These are phyloP conservation scores for Lophotriccus pileatus DNA, from an alignment of 2,797 vertebrate species.

Conservation along the genomic window DNA sequence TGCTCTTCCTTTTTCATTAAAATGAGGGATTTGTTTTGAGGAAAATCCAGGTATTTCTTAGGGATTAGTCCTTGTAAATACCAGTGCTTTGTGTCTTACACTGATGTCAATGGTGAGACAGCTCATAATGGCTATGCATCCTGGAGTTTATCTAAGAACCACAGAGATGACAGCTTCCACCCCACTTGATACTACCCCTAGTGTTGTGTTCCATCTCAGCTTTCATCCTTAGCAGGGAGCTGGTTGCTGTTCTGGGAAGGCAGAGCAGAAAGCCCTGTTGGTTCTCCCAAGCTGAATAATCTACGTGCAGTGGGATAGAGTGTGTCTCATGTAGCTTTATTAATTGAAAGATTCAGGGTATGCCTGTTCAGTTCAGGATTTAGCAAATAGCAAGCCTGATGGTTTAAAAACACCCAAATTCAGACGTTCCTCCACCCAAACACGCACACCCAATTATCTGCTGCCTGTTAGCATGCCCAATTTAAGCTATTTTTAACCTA, in stretches of 20 bases:
- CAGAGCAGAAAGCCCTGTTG: background rate
- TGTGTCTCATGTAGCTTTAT: background rate
- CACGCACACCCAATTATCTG: background rate
- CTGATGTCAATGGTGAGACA: background rate
- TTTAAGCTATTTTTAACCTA: background rate
- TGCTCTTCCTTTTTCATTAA: background rate
- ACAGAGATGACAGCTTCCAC: background rate
- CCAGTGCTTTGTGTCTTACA: background rate
- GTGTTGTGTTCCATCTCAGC: background rate
- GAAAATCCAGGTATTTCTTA: background rate
- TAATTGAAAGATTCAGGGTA: background rate
- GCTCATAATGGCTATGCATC: background rate
- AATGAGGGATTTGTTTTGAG: background rate
- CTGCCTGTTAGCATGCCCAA: background rate
- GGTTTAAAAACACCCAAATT: background rate
- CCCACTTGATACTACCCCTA: background rate
- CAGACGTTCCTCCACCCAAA: background rate
- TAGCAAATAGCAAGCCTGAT: background rate
- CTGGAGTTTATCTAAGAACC: background rate
- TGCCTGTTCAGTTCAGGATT: background rate
- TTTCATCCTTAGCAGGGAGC: background rate
- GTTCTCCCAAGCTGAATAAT: background rate
- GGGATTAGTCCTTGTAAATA: background rate
- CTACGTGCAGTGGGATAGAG: background rate
- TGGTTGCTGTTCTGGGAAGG: background rate